These are phyloP conservation scores for Xenentodon cancila DNA, from an alignment of 2,797 vertebrate species.

Conservation along the genomic window DNA sequence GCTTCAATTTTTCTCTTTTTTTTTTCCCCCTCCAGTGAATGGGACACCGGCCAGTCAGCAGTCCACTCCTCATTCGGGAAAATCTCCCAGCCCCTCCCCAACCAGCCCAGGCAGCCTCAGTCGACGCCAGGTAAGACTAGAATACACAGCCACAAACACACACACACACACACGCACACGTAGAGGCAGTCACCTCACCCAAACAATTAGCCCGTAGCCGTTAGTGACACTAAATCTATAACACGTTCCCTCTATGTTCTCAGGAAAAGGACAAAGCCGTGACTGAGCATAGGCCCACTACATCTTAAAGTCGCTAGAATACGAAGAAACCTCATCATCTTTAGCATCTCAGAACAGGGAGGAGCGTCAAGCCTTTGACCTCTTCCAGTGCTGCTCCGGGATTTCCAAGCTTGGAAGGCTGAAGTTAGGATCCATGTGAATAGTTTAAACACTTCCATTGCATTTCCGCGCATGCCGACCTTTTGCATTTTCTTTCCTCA, in stretches of 20 bases:
- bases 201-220: slow-evolving; percentile 10
- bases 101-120: slow-evolving; percentile 92
- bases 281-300: slow-evolving; percentile 74
- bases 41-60: slow-evolving; percentile 95
- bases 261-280: slow-evolving; percentile 82
- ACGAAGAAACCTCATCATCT: slow-evolving; percentile 65
- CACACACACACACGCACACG: background rate
- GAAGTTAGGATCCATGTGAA: slow-evolving; percentile 47
- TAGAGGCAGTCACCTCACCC: background rate
- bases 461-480: slow-evolving; percentile 19
- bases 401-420: slow-evolving; percentile 40
- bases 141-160: slow-evolving; percentile 8
- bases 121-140: slow-evolving; percentile 90
- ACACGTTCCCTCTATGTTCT: slow-evolving; percentile 81
- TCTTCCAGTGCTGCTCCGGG: slow-evolving; percentile 51
- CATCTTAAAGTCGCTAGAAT: slow-evolving; percentile 77
- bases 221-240: slow-evolving; percentile 55
- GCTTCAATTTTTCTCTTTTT: slow-evolving; percentile 38
- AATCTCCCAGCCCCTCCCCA: slow-evolving; percentile 94
- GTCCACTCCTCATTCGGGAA: slow-evolving; percentile 93
- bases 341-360: slow-evolving; percentile 61
- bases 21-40: slow-evolving; percentile 84
- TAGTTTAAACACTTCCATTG: slow-evolving; percentile 36
- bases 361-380: slow-evolving; percentile 53
- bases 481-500: slow-evolving; percentile 17